Evolutionary conservation across 2,797 vertebrate genomes (phyloP).

Genomic region (Dermochelys coriacea): DNA sequence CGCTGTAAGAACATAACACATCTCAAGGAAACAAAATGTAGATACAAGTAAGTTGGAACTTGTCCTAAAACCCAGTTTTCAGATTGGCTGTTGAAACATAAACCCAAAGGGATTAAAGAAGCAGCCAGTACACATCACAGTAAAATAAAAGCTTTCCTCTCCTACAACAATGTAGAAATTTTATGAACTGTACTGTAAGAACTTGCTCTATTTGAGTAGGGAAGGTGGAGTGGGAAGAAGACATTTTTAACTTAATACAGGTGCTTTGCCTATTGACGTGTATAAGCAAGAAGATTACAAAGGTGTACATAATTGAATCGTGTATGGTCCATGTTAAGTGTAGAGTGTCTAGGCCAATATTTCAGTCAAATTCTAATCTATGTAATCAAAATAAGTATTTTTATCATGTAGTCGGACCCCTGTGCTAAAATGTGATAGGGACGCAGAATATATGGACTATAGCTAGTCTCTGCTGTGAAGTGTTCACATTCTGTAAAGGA

Average conservation of each 20-base stretch:
- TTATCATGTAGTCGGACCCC: neutral
- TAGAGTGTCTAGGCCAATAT: slow-evolving; percentile 2
- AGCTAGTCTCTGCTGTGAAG: neutral
- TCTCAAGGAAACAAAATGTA: accelerated
- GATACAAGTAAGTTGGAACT: neutral
- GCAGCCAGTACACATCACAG: neutral
- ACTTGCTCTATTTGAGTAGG: neutral
- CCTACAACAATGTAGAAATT: accelerated
- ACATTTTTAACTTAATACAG: neutral
- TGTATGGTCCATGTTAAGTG: neutral
- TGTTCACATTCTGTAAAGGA: slow-evolving; percentile 7
- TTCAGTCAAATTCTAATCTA: slow-evolving; percentile 11
- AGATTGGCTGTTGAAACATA: neutral
- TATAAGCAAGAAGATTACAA: neutral
- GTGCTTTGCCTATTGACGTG: neutral
- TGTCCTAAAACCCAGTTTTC: neutral
- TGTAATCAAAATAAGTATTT: neutral
- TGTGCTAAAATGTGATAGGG: neutral
- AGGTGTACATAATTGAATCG: neutral
- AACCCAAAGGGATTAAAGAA: neutral
- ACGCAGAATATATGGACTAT: neutral
- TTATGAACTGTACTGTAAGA: neutral
- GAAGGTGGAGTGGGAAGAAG: neutral
- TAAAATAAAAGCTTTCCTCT: neutral
- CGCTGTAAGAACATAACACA: neutral